A percentile compares a stretch with the other conserved stretches of the same genome.
These are phyloP conservation scores for Varanus salvator DNA, from an alignment of 2,113 vertebrate species.

Conservation along the genomic window DNA sequence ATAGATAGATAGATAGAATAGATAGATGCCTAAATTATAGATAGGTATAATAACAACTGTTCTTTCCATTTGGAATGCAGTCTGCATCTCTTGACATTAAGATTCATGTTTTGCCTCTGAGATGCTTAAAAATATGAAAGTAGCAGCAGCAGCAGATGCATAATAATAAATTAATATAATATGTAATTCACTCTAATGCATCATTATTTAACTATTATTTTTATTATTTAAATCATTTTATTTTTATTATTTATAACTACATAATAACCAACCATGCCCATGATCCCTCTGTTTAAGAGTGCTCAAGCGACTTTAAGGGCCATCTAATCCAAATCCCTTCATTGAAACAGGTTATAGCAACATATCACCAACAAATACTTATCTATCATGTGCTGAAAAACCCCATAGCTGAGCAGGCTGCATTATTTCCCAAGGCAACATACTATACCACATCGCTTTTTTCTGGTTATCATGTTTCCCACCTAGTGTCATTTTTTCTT, in stretches of 20 bases:
- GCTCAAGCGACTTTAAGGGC: not conserved
- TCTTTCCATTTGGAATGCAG: not conserved
- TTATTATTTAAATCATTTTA: too few species aligned
- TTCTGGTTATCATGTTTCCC: not conserved
- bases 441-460: not conserved
- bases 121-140: not conserved
- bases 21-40: not conserved
- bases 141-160: not conserved
- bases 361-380: not conserved
- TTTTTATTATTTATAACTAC: too few species aligned
- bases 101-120: not conserved
- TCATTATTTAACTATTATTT: too few species aligned
- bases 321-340: constrained; percentile 5
- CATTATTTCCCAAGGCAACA: not conserved
- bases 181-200: too few species aligned
- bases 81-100: too few species aligned
- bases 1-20: too few species aligned
- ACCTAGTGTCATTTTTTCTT: not conserved
- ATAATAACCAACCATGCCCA: not conserved
- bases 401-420: not conserved
- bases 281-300: constrained; percentile 8
- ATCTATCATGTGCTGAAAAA: not conserved
- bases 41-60: not conserved
- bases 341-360: constrained; percentile 1
- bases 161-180: not conserved